Conservation (phyloP, 2,113 vertebrate genomes). For the Vidua chalybeata region DNA sequence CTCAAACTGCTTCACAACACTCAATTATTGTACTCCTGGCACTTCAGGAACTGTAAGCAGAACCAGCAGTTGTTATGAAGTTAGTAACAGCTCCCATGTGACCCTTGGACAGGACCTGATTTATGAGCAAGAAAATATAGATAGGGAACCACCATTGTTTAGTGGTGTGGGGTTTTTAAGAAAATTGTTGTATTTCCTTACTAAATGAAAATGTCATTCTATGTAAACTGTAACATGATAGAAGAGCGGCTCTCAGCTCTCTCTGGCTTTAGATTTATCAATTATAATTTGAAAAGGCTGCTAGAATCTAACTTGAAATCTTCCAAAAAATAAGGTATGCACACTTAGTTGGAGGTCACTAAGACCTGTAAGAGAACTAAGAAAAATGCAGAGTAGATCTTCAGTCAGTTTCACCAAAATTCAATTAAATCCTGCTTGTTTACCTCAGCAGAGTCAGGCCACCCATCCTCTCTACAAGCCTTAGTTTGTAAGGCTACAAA, state of each 20-base stretch:
- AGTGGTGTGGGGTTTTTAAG: not conserved
- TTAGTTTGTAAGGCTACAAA: no score
- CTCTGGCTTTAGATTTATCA: not conserved
- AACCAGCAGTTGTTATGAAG: not conserved
- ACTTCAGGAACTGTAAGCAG: not conserved
- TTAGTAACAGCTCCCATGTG: not conserved
- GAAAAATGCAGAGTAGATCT: not conserved
- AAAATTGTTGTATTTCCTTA: not conserved
- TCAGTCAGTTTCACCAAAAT: not conserved
- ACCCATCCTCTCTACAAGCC: not conserved
- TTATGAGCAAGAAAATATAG: not conserved
- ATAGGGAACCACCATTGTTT: no score
- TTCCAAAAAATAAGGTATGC: not conserved
- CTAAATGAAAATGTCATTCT: not conserved
- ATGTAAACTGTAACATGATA: not conserved
- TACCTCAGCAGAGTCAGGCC: not conserved
- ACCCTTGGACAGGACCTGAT: not conserved
- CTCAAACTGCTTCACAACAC: not conserved
- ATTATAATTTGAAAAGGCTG: not conserved
- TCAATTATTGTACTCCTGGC: not conserved
- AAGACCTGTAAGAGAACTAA: not conserved
- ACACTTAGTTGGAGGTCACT: not conserved
- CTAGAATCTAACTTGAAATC: not conserved
- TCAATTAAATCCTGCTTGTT: not conserved
- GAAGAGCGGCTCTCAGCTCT: not conserved